Percentiles rank a stretch among this genome's conserved stretches.
Conservation (phyloP, 1,140 invertebrate species). For the Aleiodes sp. region DNA sequence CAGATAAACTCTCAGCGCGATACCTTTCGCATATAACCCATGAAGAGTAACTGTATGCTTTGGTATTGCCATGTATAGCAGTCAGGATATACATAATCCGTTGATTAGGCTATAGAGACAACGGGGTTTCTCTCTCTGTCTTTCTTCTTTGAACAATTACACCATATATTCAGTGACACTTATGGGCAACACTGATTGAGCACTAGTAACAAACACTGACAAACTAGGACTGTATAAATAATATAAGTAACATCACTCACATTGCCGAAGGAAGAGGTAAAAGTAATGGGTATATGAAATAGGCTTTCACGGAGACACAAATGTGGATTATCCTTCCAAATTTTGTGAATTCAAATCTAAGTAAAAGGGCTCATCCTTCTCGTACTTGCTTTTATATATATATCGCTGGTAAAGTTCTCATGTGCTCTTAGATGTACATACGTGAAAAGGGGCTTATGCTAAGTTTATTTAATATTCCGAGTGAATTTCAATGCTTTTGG, state of each 20-base stretch:
- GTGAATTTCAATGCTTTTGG: too few relatives aligned
- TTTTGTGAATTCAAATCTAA: neutral
- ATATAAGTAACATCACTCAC: neutral
- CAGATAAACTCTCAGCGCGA: conserved; percentile 4
- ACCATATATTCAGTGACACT: conserved; percentile 29
- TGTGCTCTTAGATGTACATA: neutral
- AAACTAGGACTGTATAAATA: conserved; percentile 17
- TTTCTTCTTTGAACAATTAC: conserved; percentile 34
- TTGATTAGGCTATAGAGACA: conserved; percentile 34
- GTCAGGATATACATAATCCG: conserved; percentile 29
- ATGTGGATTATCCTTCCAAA: conserved; percentile 2
- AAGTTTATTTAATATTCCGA: too few relatives aligned
- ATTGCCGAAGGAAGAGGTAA: neutral
- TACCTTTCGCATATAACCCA: conserved; percentile 4
- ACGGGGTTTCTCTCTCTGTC: conserved; percentile 16
- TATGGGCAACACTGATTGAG: conserved; percentile 32
- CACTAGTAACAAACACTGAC: conserved; percentile 24
- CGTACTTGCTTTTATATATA: too few relatives aligned
- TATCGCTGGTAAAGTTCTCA: neutral
- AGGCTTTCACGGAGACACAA: neutral
- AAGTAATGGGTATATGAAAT: neutral
- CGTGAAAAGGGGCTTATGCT: too few relatives aligned
- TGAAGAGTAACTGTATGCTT: conserved; percentile 26
- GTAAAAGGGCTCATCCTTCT: neutral
- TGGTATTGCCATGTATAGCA: neutral